A percentile compares a stretch with the other conserved stretches of the same genome.
Conservation (phyloP, 2,797 vertebrate species). For the Petrocephalus schoutedeni region DNA sequence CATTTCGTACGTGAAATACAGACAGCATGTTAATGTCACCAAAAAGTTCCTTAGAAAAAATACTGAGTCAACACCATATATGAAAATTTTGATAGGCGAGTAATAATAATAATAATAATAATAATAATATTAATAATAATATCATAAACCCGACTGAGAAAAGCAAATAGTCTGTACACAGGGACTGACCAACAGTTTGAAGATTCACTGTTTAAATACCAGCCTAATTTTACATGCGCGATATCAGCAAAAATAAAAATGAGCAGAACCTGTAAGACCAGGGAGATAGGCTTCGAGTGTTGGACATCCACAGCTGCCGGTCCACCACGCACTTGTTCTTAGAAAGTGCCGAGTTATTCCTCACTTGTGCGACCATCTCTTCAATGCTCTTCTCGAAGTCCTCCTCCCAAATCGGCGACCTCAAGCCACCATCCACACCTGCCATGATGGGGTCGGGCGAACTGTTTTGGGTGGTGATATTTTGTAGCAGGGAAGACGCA, state of each 20-base stretch:
- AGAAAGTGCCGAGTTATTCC: conserved; percentile 59
- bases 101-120: neutral
- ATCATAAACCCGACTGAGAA: neutral
- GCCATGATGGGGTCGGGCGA: conserved; percentile 57
- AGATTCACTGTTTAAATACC: neutral
- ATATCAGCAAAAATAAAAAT: neutral
- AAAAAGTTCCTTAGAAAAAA: neutral
- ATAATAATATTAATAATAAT: neutral
- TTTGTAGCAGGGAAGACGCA: conserved; percentile 38
- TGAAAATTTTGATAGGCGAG: neutral
- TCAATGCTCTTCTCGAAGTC: conserved; percentile 71
- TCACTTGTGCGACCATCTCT: conserved; percentile 71
- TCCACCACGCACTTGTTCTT: conserved; percentile 71
- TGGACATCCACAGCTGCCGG: conserved; percentile 74
- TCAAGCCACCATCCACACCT: conserved; percentile 35
- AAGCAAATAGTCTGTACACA: neutral
- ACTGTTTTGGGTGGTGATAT: conserved; percentile 32
- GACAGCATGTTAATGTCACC: neutral
- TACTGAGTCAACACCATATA: neutral
- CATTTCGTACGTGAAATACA: neutral
- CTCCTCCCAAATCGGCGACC: conserved; percentile 47
- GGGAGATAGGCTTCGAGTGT: conserved; percentile 71
- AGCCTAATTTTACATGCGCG: neutral
- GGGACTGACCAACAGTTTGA: neutral
- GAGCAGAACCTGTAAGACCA: conserved; percentile 73